Percentiles rank a stretch among this genome's conserved stretches.
These are phyloP conservation scores for Phalacrocorax pelagicus DNA, from an alignment of 2,113 vertebrate genomes.

Conservation along the genomic window DNA sequence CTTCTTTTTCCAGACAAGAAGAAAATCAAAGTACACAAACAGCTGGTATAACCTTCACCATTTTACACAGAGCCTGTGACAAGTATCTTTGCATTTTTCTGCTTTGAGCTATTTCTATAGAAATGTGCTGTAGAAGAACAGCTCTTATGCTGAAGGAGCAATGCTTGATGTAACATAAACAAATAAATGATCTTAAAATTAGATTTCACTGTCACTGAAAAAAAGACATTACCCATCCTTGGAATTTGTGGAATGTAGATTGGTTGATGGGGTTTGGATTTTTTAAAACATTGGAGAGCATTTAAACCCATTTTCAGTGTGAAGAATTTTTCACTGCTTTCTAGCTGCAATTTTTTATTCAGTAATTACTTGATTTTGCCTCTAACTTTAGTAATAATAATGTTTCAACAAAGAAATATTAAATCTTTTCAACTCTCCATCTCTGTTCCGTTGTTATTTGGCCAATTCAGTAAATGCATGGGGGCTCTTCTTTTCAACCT, in stretches of 20 bases:
- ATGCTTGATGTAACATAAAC: background rate
- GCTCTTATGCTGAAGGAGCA: background rate
- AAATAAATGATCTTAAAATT: background rate
- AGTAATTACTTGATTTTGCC: background rate
- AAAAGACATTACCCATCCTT: background rate
- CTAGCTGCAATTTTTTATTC: background rate
- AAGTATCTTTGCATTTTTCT: background rate
- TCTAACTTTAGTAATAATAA: background rate
- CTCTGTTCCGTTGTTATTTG: background rate
- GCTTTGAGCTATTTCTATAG: background rate
- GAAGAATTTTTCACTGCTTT: background rate
- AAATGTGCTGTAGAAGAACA: background rate
- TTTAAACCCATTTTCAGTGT: background rate
- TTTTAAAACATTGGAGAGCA: rapidly evolving
- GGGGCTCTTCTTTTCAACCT: background rate
- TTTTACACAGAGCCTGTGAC: background rate
- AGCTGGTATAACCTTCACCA: background rate
- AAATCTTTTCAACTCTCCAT: background rate
- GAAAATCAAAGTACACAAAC: background rate
- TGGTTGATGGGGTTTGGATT: background rate
- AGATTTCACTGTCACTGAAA: background rate
- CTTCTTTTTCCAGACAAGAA: background rate
- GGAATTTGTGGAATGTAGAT: background rate
- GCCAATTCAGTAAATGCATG: background rate
- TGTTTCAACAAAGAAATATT: background rate